A percentile compares a stretch with the other conserved stretches of the same genome.
phyloP scores from a whole-genome alignment of 2,888 invertebrate species.

The Morinoia aosen region DNA sequence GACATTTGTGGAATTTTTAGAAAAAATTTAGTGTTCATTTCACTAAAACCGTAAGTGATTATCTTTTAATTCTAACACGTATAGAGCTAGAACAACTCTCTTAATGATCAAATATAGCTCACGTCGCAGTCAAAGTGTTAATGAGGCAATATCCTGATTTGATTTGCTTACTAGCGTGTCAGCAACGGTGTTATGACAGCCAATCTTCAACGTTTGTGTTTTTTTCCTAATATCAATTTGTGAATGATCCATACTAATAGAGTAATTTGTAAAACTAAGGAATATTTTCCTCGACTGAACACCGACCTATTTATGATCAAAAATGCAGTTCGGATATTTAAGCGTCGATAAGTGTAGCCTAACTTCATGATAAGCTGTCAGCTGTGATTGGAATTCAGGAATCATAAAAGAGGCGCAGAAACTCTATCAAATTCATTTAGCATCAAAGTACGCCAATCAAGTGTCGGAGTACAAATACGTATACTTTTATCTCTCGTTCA shows the following conservation, averaged over 20 bases:
- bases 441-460: neutral
- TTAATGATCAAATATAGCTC: too few species aligned
- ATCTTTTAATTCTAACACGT: too few species aligned
- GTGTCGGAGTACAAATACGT: neutral
- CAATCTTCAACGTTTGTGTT: too few species aligned
- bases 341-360: neutral
- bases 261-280: neutral
- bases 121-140: too few species aligned
- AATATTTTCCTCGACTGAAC: neutral
- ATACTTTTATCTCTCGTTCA: neutral
- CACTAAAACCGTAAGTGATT: too few species aligned
- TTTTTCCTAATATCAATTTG: neutral
- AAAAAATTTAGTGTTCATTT: too few species aligned
- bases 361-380: neutral
- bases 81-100: too few species aligned
- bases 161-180: too few species aligned
- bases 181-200: too few species aligned
- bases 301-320: neutral
- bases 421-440: neutral
- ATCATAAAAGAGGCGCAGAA: neutral
- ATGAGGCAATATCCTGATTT: too few species aligned
- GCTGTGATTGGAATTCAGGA: neutral
- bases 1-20: too few species aligned
- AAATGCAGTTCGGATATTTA: neutral
- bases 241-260: neutral